Conservation (phyloP, 2,888 invertebrate species). For the Taenaris catops region DNA sequence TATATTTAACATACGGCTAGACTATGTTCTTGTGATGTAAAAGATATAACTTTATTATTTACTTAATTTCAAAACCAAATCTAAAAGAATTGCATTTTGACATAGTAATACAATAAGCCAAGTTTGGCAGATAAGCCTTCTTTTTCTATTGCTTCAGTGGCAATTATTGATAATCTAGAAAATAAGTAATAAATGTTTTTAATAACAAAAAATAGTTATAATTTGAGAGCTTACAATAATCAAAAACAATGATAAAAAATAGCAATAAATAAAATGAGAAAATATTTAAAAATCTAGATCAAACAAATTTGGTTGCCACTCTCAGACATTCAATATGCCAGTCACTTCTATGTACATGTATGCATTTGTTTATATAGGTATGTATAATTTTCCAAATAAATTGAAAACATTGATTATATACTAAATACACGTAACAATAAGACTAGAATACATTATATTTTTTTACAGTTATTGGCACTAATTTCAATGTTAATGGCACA, state of each 20-base stretch:
- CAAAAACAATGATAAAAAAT: conserved; percentile 3
- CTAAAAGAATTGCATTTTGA: conserved; percentile 2
- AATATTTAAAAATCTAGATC: conserved; percentile 36
- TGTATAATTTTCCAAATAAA: conserved; percentile 59
- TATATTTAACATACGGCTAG: conserved; percentile 7
- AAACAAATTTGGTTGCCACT: conserved; percentile 40
- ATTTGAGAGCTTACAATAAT: conserved; percentile 6
- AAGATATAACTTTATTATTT: background rate
- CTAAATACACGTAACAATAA: conserved; percentile 79
- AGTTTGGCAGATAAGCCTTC: background rate
- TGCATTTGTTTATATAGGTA: conserved; percentile 38
- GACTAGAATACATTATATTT: conserved; percentile 78
- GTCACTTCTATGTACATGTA: conserved; percentile 47
- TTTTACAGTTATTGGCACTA: conserved; percentile 80
- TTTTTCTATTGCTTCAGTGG: background rate
- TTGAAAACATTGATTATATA: conserved; percentile 70
- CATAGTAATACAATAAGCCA: conserved; percentile 4
- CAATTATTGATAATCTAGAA: background rate
- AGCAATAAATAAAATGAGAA: conserved; percentile 24
- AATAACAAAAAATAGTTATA: no score
- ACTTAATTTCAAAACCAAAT: background rate
- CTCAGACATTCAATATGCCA: conserved; percentile 61
- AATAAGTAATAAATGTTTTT: no score
- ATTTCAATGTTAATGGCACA: conserved; percentile 72
- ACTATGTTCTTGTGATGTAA: conserved; percentile 12